Evolutionary conservation across 1,140 invertebrate genomes (phyloP), one percentile per base, ranked within the genome.

Genomic region (Goniozus legneri): DNA sequence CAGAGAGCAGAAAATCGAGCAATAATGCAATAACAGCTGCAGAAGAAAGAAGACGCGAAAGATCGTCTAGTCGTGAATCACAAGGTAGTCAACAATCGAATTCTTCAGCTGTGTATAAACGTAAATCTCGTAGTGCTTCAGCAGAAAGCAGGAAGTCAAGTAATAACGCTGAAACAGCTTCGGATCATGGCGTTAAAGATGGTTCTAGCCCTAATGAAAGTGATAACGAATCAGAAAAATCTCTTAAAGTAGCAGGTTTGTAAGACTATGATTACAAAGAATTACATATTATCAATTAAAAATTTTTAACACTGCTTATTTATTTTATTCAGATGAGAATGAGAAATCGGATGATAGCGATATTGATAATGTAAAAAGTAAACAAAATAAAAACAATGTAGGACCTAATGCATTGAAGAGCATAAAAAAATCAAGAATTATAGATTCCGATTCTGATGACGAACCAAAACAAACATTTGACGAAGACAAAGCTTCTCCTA

Each of bases 401-500:
- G 67, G 53, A 10, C 69, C 71, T 1, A 71, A 73, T 6, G 40
- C 38, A 2, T 65, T 59, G 12, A 55, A 56, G 15, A 39, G 0
- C 20, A 2, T 22, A 38, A 73, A 39, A 77, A 77, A 45, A 77
- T 71, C 45, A 69, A 69, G 45, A 65, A 54, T 77, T 2, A 75
- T 81, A 37, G 78, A 77, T 58, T 77, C 79, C 2, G 80, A 82
- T 50, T 81, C 77, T 41, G 79, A 80, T 32, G 69, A 71, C 35
- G 76, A 77, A 45, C 64, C 70, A 3, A 54, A 56, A 54, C 74
- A 73, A 52, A 75, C 75, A 54, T 45, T 71, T 14, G 56, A 64
- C 2, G 71, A 72, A 1, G 75, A 77, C 72, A 19, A 30, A 16
- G 18, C 47, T 27, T 56, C 57, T 14, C 84, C 83, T 15, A 84